These are phyloP conservation scores for Drosophila arizonae DNA, from an alignment of 1,140 invertebrate genomes.

Conservation along the genomic window DNA sequence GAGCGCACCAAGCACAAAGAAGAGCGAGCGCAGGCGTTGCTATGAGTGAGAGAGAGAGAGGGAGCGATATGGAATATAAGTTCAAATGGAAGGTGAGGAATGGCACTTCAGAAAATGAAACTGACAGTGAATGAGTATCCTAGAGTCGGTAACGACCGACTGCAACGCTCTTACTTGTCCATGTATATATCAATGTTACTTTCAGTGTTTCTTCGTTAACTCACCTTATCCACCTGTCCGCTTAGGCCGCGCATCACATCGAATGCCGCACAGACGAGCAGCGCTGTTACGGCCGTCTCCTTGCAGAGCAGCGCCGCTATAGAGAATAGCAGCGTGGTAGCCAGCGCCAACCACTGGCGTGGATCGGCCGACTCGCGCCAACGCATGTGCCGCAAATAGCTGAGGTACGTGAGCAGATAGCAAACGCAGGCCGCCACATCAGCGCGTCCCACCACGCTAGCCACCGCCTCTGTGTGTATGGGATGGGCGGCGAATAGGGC, in stretches of 20 bases:
- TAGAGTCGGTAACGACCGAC: too few species aligned
- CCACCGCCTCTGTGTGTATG: slow-evolving; percentile 97
- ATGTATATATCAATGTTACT: too few species aligned
- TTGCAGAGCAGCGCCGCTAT: slow-evolving; percentile 91
- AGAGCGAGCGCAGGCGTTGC: slow-evolving; percentile 87
- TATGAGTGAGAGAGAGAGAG: slow-evolving; percentile 82
- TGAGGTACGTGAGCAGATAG: slow-evolving; percentile 93
- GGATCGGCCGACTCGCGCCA: slow-evolving; percentile 85
- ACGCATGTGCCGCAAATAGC: slow-evolving; percentile 88
- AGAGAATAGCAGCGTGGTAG: slow-evolving; percentile 85
- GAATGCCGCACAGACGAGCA: slow-evolving; percentile 93
- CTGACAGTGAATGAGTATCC: too few species aligned
- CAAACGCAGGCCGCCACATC: slow-evolving; percentile 96
- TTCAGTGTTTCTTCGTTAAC: background rate
- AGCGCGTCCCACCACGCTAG: slow-evolving; percentile 97
- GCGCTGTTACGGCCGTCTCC: slow-evolving; percentile 95
- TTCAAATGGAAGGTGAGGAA: too few species aligned
- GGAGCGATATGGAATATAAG: background rate
- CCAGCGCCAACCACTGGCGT: slow-evolving; percentile 85
- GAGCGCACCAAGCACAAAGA: slow-evolving; percentile 85
- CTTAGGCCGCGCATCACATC: slow-evolving; percentile 85
- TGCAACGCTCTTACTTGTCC: too few species aligned
- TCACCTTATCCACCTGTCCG: slow-evolving; percentile 77
- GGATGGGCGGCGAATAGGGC: slow-evolving; percentile 97
- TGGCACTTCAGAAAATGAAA: too few species aligned